Evolutionary conservation across 2,888 invertebrate genomes (phyloP).

Genomic region (Stenoptilia bipunctidactyla): DNA sequence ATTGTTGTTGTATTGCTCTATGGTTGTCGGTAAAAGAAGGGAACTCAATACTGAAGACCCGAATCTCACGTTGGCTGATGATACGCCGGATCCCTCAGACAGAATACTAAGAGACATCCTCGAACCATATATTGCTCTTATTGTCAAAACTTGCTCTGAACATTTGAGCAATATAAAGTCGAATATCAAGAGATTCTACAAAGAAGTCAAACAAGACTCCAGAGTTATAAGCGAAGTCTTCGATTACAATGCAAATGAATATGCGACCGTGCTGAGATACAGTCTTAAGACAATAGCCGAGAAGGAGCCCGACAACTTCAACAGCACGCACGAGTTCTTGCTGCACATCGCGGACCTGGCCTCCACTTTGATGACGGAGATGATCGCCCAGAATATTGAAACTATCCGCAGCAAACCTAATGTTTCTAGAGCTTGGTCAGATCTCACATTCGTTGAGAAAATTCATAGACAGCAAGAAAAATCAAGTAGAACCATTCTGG

Average conservation of each 20-base stretch:
- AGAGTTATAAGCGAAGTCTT: conserved; percentile 21
- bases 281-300: conserved; percentile 20
- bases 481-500: conserved; percentile 24
- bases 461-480: conserved; percentile 31
- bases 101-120: conserved; percentile 4
- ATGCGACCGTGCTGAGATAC: conserved; percentile 19
- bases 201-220: conserved; percentile 17
- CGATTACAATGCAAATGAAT: conserved; percentile 19
- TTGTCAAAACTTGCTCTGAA: conserved; percentile 19
- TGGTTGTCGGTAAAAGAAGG: too few relatives aligned
- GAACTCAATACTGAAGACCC: too few relatives aligned
- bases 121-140: conserved; percentile 16
- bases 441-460: conserved; percentile 16
- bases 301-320: conserved; percentile 16
- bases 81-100: conserved; percentile 1
- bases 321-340: conserved; percentile 24
- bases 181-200: conserved; percentile 26
- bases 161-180: conserved; percentile 19
- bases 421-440: too few relatives aligned
- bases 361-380: conserved; percentile 25
- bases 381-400: conserved; percentile 5
- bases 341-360: conserved; percentile 31
- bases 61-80: too few relatives aligned
- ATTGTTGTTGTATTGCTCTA: too few relatives aligned
- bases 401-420: too few relatives aligned